Conservation (phyloP, 2,797 vertebrate species). For the Mareca strepera region DNA sequence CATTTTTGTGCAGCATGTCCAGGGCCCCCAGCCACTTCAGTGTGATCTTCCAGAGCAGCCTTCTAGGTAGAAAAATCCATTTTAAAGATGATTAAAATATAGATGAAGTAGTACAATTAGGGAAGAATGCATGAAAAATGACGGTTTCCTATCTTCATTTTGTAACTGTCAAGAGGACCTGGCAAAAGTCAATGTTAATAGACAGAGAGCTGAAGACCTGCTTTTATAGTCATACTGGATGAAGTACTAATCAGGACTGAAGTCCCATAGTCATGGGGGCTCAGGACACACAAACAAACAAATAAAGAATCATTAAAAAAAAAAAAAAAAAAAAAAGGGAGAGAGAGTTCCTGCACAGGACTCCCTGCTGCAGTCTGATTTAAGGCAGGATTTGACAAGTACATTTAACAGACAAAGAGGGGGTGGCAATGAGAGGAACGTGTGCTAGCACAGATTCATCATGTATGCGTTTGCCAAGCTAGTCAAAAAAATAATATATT, state of each 20-base stretch:
- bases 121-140: neutral
- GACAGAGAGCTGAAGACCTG: neutral
- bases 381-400: neutral
- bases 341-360: neutral
- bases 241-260: neutral
- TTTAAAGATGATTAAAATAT: slow-evolving; percentile 7
- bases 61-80: neutral
- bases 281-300: neutral
- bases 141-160: neutral
- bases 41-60: neutral
- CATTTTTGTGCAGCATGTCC: neutral
- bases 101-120: neutral
- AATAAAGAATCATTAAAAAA: no score
- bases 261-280: neutral
- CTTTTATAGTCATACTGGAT: neutral
- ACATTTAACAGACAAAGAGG: slow-evolving; percentile 14
- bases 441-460: slow-evolving; percentile 14
- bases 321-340: neutral
- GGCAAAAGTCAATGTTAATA: neutral
- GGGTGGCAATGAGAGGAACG: neutral
- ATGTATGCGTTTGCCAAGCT: neutral
- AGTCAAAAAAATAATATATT: neutral
- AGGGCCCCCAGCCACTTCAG: neutral
- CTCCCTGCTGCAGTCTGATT: neutral
- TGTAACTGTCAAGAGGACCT: neutral